phyloP scores from a whole-genome alignment of 2,113 vertebrate species.

The Anguilla rostrata region DNA sequence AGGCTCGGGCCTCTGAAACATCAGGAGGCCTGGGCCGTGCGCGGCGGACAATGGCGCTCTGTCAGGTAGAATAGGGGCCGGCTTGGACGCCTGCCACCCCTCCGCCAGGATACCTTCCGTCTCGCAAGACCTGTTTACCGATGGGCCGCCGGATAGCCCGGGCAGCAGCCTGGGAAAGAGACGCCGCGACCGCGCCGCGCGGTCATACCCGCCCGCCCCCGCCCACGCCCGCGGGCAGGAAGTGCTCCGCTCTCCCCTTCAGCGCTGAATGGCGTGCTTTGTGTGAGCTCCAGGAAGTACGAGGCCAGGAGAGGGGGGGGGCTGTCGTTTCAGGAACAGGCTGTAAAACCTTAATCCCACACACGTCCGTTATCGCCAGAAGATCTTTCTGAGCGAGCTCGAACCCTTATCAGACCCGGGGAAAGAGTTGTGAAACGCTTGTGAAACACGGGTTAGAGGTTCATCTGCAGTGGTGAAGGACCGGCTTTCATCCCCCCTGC shows the following conservation, averaged over 20 bases:
- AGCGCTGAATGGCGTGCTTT: background rate
- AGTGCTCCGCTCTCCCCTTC: background rate
- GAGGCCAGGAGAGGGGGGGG: too few species aligned
- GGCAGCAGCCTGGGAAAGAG: slow-evolving; percentile 15
- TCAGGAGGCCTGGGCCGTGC: slow-evolving; percentile 5
- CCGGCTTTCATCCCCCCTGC: background rate
- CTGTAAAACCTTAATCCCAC: background rate
- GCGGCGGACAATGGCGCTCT: slow-evolving; percentile 13
- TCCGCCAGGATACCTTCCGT: background rate
- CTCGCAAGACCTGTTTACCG: slow-evolving; percentile 23
- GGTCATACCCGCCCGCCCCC: background rate
- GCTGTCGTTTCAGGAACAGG: slow-evolving; percentile 3
- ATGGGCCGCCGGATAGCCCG: slow-evolving; percentile 15
- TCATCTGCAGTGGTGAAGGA: background rate
- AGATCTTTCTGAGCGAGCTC: background rate
- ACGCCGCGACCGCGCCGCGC: too few species aligned
- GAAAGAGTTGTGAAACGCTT: background rate
- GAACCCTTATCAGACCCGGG: background rate
- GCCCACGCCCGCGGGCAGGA: background rate
- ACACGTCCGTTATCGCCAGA: background rate
- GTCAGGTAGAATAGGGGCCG: slow-evolving; percentile 11
- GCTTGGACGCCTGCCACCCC: slow-evolving; percentile 1
- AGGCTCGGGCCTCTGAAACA: slow-evolving; percentile 13
- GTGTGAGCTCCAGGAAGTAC: background rate
- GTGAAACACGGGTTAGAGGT: background rate